Evolutionary conservation across 2,797 vertebrate genomes (phyloP).

Genomic region (Danio aesculapii): DNA sequence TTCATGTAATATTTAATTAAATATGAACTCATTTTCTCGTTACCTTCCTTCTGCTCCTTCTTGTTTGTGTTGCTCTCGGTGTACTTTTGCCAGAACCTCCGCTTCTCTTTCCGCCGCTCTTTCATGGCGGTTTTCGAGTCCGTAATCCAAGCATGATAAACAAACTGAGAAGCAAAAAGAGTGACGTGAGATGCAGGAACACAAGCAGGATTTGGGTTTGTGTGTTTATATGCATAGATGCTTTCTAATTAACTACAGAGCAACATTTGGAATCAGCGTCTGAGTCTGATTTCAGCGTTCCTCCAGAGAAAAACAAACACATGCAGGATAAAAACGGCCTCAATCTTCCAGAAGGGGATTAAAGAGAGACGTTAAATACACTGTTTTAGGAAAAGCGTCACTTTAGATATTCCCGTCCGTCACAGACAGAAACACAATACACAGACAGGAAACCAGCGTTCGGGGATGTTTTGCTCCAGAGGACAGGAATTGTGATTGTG

Average conservation of each 20-base stretch:
- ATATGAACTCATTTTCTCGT: too few relatives aligned
- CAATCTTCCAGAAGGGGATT: neutral
- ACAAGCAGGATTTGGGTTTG: neutral
- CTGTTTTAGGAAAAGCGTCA: constrained; percentile 11
- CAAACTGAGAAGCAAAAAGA: constrained; percentile 80
- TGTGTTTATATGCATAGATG: neutral
- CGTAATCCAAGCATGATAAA: constrained; percentile 97
- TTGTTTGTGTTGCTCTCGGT: constrained; percentile 67
- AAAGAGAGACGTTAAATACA: neutral
- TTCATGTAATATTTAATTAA: too few relatives aligned
- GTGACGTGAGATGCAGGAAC: constrained; percentile 51
- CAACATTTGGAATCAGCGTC: neutral
- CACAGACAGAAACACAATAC: constrained; percentile 39
- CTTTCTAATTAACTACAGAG: neutral
- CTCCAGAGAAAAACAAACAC: constrained; percentile 1
- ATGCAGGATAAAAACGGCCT: constrained; percentile 16
- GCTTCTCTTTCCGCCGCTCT: constrained; percentile 85
- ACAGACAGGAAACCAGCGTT: constrained; percentile 39
- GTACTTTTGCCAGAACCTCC: constrained; percentile 75
- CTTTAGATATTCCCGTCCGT: constrained; percentile 16
- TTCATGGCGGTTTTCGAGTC: constrained; percentile 93
- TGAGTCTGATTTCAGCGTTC: neutral
- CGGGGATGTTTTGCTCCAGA: constrained; percentile 60
- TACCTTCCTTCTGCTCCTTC: constrained; percentile 61
- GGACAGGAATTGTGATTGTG: constrained; percentile 20